Conservation (phyloP, 2,113 vertebrate species). For the Ranitomeya variabilis region DNA sequence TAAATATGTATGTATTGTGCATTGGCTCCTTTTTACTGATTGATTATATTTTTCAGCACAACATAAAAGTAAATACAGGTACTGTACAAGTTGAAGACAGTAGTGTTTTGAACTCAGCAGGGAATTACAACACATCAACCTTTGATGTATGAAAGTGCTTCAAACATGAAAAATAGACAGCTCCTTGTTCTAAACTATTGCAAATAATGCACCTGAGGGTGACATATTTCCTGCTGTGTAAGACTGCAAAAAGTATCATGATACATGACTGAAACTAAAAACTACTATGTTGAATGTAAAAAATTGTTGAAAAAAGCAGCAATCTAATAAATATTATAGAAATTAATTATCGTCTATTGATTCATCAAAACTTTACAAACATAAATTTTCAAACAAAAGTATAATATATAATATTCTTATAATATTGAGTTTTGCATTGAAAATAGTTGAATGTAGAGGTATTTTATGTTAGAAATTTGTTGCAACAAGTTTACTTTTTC, state of each 20-base stretch:
- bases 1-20: background rate
- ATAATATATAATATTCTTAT: too few relatives aligned
- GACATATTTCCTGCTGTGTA: constrained; percentile 35
- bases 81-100: constrained; percentile 7
- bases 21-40: background rate
- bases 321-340: background rate
- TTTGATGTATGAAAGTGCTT: constrained; percentile 38
- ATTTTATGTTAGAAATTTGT: too few relatives aligned
- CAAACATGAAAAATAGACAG: constrained; percentile 41
- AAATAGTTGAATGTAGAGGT: too few relatives aligned
- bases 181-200: constrained; percentile 41
- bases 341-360: background rate
- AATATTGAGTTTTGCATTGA: too few relatives aligned
- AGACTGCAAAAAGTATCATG: constrained; percentile 18
- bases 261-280: constrained; percentile 1
- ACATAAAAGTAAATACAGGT: constrained; percentile 23
- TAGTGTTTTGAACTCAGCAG: constrained; percentile 26
- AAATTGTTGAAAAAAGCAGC: constrained; percentile 26
- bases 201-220: constrained; percentile 46
- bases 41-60: background rate
- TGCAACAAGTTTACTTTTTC: too few relatives aligned
- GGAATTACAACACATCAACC: constrained; percentile 28
- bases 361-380: background rate
- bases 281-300: background rate
- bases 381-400: background rate